Percentiles rank a stretch among this genome's conserved stretches.
Conservation (phyloP, 2,113 vertebrate species). For the Callorhinus ursinus region DNA sequence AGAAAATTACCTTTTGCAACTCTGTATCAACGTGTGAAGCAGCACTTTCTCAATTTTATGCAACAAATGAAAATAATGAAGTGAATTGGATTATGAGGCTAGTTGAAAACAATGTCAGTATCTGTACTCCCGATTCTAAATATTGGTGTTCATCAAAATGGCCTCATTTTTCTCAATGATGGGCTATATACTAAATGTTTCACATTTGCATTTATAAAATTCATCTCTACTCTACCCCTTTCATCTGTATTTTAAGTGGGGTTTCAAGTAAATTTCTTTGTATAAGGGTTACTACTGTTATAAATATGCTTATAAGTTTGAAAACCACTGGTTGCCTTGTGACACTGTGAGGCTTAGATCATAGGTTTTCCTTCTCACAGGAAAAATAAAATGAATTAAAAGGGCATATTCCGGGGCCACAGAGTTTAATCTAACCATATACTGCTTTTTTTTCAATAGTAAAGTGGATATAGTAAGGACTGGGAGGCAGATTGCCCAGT, state of each 20-base stretch:
- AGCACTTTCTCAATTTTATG: slow-evolving; percentile 29
- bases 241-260: neutral
- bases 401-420: neutral
- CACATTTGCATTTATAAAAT: slow-evolving; percentile 48
- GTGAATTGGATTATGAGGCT: neutral
- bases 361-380: neutral
- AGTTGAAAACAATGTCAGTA: slow-evolving; percentile 54
- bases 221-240: neutral
- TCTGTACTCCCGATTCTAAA: slow-evolving; percentile 39
- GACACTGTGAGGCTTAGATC: neutral
- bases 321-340: neutral
- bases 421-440: neutral
- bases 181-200: slow-evolving; percentile 44
- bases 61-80: slow-evolving; percentile 51
- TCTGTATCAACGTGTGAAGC: neutral
- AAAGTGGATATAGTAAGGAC: neutral
- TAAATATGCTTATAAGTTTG: neutral
- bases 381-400: neutral
- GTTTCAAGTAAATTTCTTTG: neutral
- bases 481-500: neutral
- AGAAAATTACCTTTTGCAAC: neutral
- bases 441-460: neutral
- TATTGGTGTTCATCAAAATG: slow-evolving; percentile 51
- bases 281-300: neutral
- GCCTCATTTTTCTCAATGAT: slow-evolving; percentile 43